Base-by-base conservation (phyloP, 2,113 vertebrate species). In the Limnothrissa miodon region DNA sequence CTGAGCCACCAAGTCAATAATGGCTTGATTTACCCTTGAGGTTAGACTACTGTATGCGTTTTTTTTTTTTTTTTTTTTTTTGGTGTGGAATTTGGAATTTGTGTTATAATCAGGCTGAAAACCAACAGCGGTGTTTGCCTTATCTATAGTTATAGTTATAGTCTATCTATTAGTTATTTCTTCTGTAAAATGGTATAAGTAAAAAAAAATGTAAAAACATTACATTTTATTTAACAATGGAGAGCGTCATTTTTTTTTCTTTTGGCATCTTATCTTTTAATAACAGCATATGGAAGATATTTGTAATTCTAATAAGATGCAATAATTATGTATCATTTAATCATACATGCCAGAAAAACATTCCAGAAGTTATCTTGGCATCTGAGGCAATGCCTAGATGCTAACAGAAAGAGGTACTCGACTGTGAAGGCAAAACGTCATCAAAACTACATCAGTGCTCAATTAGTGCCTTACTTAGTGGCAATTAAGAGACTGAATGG, bases 391-490 rank as follows among this genome's bases (percentile, higher is more conserved):
- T 56, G 19, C 21, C 21, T 39, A 74, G 66, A 74, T 15, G 66
- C 10, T 36, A 29, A 74, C 10, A 25, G 6, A 74, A 6, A 42
- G 42, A 42, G 66, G 17, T 10, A 0, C 66, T 74, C 25, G 5
- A 74, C 66, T 33, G 33, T 13, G 66, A 74, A 33, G 66, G 66
- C 66, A 74, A 33, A 74, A 74, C 29, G 33, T 74, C 66, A 74
- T 74, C 66, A 36, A 11, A 74, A 36, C 66, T 74, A 74, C 66
- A 74, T 74, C 66, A 74, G 66, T 36, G 66, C 25, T 33, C 66
- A 74, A 74, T 74, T 74, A 74, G 66, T 74, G 15, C 25, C 59
- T 74, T 74, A 74, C 36, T 74, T 74, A 74, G 66, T 74, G 66
- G 29, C 66, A 74, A 74, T 74, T 74, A 74, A 74, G 33, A 74